A percentile compares a stretch with the other conserved stretches of the same genome.
phyloP scores from a whole-genome alignment of 2,113 vertebrate genomes.

The Phodopus roborovskii region DNA sequence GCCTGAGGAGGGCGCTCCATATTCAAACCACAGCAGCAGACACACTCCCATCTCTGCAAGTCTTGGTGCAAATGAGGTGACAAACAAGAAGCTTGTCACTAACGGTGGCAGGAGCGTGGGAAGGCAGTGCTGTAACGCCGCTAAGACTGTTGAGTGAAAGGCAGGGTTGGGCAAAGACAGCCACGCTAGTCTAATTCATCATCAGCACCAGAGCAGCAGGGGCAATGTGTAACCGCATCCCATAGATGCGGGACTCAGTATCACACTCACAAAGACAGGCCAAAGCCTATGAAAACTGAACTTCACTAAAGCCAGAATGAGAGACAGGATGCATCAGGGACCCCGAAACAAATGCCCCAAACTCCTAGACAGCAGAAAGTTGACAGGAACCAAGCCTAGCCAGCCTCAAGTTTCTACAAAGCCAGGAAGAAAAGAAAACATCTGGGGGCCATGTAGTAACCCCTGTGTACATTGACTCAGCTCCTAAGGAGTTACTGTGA shows the following conservation, averaged over 20 bases:
- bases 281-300: constrained; percentile 12
- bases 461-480: neutral
- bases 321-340: neutral
- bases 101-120: neutral
- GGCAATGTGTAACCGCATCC: neutral
- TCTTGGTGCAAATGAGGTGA: neutral
- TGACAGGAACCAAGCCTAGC: neutral
- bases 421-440: neutral
- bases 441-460: neutral
- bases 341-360: neutral
- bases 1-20: neutral
- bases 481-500: neutral
- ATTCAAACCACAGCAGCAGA: neutral
- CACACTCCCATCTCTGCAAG: neutral
- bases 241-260: neutral
- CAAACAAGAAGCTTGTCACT: neutral
- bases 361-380: neutral
- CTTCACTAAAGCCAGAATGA: constrained; percentile 1
- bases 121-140: neutral
- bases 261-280: neutral
- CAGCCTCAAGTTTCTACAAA: neutral
- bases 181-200: neutral
- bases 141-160: neutral
- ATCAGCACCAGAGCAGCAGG: neutral
- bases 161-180: neutral